Percentiles rank a stretch among this genome's conserved stretches.
Evolutionary conservation across 1,140 invertebrate genomes (phyloP).

Genomic region (Trissolcus basalis): DNA sequence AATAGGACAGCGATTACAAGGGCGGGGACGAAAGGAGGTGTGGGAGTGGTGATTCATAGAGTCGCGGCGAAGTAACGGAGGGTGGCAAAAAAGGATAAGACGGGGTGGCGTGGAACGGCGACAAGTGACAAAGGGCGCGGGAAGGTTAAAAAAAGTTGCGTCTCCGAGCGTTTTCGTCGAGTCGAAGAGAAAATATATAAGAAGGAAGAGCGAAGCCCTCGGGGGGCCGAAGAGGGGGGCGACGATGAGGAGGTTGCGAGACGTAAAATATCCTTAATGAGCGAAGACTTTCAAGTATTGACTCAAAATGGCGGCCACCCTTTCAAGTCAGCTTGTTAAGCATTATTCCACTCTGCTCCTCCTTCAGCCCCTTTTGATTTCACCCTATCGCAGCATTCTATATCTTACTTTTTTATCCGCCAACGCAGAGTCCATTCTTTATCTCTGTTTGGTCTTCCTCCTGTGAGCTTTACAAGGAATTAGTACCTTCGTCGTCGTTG

Average conservation of each 20-base stretch:
- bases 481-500: conserved; percentile 45
- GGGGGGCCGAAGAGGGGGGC: conserved; percentile 30
- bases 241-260: conserved; percentile 56
- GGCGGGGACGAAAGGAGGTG: conserved; percentile 17
- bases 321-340: conserved; percentile 75
- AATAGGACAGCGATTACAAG: conserved; percentile 64
- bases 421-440: conserved; percentile 47
- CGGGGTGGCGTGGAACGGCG: conserved; percentile 47
- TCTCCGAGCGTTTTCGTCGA: conserved; percentile 31
- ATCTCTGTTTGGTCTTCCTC: conserved; percentile 40
- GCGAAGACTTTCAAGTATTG: conserved; percentile 76
- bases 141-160: conserved; percentile 56
- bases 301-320: conserved; percentile 74
- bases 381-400: conserved; percentile 51
- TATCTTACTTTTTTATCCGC: conserved; percentile 56
- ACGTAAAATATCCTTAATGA: conserved; percentile 76
- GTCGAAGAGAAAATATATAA: conserved; percentile 53
- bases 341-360: conserved; percentile 67
- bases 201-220: conserved; percentile 36
- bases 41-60: conserved; percentile 32
- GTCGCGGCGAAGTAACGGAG: conserved; percentile 34
- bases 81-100: conserved; percentile 48
- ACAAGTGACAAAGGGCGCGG: conserved; percentile 49
- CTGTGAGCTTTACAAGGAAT: conserved; percentile 30
- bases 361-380: conserved; percentile 32